phyloP scores from a whole-genome alignment of 2,888 invertebrate genomes.

The Drosophila pegasa region DNA sequence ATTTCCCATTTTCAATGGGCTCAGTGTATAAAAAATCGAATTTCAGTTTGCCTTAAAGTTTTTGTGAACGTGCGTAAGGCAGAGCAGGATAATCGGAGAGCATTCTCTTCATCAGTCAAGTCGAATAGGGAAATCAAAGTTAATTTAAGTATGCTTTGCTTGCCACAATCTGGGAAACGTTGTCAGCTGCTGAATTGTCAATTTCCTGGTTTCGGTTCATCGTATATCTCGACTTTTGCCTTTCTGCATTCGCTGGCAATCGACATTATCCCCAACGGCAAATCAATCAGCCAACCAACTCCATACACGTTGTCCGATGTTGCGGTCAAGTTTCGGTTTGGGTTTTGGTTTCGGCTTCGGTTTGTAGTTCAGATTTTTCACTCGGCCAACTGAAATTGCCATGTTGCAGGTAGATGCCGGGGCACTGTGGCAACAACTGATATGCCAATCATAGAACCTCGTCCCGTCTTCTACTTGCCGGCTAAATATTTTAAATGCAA shows the following conservation, averaged over 20 bases:
- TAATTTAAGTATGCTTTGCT: not conserved
- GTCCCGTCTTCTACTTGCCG: conserved; percentile 7
- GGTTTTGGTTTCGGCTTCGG: conserved; percentile 32
- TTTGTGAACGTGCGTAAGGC: not conserved
- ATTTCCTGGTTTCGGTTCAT: conserved; percentile 8
- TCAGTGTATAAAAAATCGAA: too few species aligned
- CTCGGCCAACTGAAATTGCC: not conserved
- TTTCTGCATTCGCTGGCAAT: not conserved
- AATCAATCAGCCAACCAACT: conserved; percentile 43
- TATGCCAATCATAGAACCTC: conserved; percentile 10
- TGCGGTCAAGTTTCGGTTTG: conserved; percentile 33
- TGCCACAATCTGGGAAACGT: conserved; percentile 3
- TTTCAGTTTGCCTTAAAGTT: too few species aligned
- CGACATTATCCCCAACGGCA: conserved; percentile 21
- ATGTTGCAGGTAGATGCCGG: conserved; percentile 27
- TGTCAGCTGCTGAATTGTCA: conserved; percentile 2
- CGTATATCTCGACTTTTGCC: not conserved
- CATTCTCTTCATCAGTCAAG: not conserved
- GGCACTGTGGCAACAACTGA: conserved; percentile 5
- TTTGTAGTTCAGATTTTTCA: conserved; percentile 4
- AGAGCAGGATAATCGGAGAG: not conserved
- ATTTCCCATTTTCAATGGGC: too few species aligned
- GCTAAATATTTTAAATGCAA: conserved; percentile 18
- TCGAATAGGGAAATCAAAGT: not conserved
- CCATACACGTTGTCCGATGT: conserved; percentile 24